Conservation (phyloP, 1,140 invertebrate genomes). For the Apis laboriosa region DNA sequence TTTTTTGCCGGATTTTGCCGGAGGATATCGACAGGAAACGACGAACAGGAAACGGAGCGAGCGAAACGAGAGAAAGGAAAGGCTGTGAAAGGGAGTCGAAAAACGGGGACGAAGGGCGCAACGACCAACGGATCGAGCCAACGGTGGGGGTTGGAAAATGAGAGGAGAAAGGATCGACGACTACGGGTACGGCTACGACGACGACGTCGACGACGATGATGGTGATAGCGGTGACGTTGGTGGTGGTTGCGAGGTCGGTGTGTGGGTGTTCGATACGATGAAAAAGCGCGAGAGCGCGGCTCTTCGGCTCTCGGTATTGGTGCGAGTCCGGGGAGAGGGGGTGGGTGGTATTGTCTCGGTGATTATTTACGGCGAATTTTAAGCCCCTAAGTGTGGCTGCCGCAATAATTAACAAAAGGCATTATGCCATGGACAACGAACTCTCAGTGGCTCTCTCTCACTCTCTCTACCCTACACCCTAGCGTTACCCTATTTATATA, state of each 20-base stretch:
- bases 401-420: constrained; percentile 75
- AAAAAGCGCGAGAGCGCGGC: constrained; percentile 33
- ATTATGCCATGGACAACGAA: constrained; percentile 66
- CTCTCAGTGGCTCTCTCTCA: constrained; percentile 5
- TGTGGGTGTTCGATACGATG: constrained; percentile 10
- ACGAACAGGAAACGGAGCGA: constrained; percentile 47
- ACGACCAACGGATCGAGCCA: too few relatives aligned
- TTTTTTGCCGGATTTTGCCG: constrained; percentile 42
- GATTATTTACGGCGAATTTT: constrained; percentile 74
- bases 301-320: constrained; percentile 7
- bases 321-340: not conserved
- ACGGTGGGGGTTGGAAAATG: not conserved
- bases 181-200: not conserved
- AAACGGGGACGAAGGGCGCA: constrained; percentile 16
- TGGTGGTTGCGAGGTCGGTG: not conserved
- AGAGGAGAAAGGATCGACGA: constrained; percentile 7
- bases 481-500: constrained; percentile 48
- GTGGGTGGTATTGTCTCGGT: constrained; percentile 63
- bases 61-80: constrained; percentile 43
- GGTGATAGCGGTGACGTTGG: not conserved
- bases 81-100: constrained; percentile 5
- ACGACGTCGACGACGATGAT: not conserved
- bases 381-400: constrained; percentile 71
- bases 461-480: not conserved
- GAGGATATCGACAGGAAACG: constrained; percentile 60